These are phyloP conservation scores for Ia io DNA, from an alignment of 2,113 vertebrate genomes.

Conservation along the genomic window DNA sequence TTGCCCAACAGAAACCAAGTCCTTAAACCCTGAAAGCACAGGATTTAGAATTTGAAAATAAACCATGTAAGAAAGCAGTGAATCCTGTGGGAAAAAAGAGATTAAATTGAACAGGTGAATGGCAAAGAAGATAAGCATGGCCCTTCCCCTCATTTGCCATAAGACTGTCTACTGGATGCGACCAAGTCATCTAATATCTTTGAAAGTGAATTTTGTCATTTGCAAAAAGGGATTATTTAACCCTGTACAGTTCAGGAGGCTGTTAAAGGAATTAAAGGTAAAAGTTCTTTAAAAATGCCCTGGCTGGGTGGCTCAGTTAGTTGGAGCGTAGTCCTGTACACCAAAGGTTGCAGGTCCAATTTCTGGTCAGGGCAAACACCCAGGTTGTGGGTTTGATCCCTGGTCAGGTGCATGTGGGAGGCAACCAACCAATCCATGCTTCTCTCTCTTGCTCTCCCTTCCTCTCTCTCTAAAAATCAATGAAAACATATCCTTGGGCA, in stretches of 20 bases:
- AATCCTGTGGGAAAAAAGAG: neutral
- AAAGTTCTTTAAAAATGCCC: neutral
- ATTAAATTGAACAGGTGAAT: neutral
- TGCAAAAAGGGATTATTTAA: neutral
- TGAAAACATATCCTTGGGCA: neutral
- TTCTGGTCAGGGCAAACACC: neutral
- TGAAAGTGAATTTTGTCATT: neutral
- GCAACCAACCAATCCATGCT: neutral
- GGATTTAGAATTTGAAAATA: neutral
- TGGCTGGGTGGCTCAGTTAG: neutral
- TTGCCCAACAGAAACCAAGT: neutral
- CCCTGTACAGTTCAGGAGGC: neutral
- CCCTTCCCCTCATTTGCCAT: neutral
- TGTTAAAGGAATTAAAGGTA: neutral
- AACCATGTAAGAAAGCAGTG: neutral
- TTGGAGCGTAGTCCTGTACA: neutral
- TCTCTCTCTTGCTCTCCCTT: neutral
- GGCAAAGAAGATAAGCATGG: neutral
- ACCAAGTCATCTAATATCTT: neutral
- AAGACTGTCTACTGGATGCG: neutral
- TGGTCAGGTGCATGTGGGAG: neutral
- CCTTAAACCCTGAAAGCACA: neutral
- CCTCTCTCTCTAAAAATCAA: neutral
- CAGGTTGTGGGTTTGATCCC: neutral
- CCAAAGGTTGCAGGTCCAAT: neutral